phyloP scores from a whole-genome alignment of 2,113 vertebrate genomes.

The Gambusia holbrooki region DNA sequence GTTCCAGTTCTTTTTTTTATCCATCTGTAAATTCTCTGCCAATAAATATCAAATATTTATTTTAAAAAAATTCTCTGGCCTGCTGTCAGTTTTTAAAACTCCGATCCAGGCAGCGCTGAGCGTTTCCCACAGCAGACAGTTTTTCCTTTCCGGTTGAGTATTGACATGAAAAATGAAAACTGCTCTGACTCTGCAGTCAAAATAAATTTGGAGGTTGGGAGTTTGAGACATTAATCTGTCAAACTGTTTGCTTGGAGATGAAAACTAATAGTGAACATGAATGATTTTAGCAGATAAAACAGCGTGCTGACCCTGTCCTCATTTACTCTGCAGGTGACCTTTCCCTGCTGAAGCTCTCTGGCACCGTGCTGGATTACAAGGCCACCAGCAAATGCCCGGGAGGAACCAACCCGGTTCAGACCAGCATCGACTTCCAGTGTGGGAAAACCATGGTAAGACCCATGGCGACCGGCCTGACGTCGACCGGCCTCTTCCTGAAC shows the following conservation, averaged over 20 bases:
- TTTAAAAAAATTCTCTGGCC: background rate
- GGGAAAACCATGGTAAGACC: slow-evolving; percentile 92
- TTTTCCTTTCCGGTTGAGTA: background rate
- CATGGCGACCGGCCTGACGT: background rate
- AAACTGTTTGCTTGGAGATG: background rate
- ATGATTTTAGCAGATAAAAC: background rate
- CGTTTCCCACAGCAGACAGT: slow-evolving; percentile 43
- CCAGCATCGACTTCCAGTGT: slow-evolving; percentile 91
- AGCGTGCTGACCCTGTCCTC: background rate
- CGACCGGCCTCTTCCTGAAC: background rate
- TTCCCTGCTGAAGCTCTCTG: slow-evolving; percentile 64
- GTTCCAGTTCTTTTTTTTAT: background rate
- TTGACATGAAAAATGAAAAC: slow-evolving; percentile 12
- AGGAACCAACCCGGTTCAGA: slow-evolving; percentile 77
- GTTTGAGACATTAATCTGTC: slow-evolving; percentile 7
- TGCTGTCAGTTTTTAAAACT: slow-evolving; percentile 22
- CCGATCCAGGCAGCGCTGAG: slow-evolving; percentile 15
- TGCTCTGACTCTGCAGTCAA: background rate
- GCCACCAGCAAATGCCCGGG: slow-evolving; percentile 71
- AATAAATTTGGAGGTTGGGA: slow-evolving; percentile 3
- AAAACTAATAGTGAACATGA: no score
- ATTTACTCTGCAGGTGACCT: slow-evolving; percentile 79
- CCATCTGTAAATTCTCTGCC: background rate
- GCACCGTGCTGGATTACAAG: slow-evolving; percentile 83
- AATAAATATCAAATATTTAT: background rate